Conservation (phyloP, 1,140 invertebrate species). For the Metaphire vulgaris region DNA sequence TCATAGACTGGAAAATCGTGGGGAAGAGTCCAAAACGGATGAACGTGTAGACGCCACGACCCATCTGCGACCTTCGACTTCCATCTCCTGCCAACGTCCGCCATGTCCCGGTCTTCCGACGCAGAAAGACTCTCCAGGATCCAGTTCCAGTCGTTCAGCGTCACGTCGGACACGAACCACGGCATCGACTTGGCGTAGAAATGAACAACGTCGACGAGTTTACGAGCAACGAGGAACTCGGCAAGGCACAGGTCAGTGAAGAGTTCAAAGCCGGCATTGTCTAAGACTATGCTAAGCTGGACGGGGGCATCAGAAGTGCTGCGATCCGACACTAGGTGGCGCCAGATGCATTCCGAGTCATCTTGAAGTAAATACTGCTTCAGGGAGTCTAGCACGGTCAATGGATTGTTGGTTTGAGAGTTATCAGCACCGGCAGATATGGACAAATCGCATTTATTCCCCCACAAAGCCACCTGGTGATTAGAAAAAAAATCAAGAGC, state of each 20-base stretch:
- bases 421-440: constrained; percentile 65
- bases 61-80: constrained; percentile 39
- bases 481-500: too few relatives aligned
- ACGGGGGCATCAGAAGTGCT: constrained; percentile 37
- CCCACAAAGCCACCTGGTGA: constrained; percentile 58
- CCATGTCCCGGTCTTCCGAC: constrained; percentile 40
- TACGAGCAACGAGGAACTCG: constrained; percentile 65
- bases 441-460: constrained; percentile 79
- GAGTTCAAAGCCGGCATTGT: constrained; percentile 91
- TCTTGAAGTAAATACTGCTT: constrained; percentile 61
- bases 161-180: constrained; percentile 94
- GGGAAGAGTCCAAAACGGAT: constrained; percentile 82
- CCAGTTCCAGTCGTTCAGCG: constrained; percentile 68
- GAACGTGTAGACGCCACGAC: constrained; percentile 51
- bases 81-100: constrained; percentile 44
- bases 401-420: constrained; percentile 56
- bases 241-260: constrained; percentile 82
- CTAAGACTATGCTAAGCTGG: constrained; percentile 80
- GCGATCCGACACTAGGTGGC: constrained; percentile 45
- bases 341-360: constrained; percentile 59
- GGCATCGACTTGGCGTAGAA: constrained; percentile 85
- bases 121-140: constrained; percentile 50
- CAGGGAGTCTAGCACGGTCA: constrained; percentile 61
- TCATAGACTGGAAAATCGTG: constrained; percentile 74
- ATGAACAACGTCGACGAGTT: constrained; percentile 64